phyloP scores from a whole-genome alignment of 2,888 invertebrate species.

The Notocelia uddmanniana region DNA sequence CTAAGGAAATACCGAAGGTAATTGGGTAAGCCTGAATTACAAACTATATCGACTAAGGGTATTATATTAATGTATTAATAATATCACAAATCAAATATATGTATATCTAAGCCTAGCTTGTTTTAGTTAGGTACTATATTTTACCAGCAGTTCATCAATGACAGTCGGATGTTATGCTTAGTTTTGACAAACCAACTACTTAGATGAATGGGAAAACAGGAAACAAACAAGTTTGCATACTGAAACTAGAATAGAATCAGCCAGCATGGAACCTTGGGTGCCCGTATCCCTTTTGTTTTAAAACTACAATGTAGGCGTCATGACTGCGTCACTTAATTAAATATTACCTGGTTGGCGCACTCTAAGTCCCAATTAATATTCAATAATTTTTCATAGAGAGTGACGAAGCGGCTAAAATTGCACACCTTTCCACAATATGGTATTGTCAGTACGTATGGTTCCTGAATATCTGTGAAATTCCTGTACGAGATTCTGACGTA shows the following conservation, averaged over 20 bases:
- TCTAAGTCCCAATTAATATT: conserved; percentile 89
- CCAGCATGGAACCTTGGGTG: too few species aligned
- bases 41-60: background rate
- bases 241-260: too few species aligned
- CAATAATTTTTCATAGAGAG: conserved; percentile 85
- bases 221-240: too few species aligned
- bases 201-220: too few species aligned
- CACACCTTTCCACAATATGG: conserved; percentile 89
- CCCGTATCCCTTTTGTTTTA: too few species aligned
- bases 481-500: conserved; percentile 87
- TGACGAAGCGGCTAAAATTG: conserved; percentile 82
- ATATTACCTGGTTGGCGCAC: conserved; percentile 80
- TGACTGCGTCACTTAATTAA: conserved; percentile 6
- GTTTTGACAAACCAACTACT: too few species aligned
- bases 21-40: background rate
- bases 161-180: too few species aligned
- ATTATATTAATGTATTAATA: too few species aligned
- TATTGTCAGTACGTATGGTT: conserved; percentile 86
- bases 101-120: too few species aligned
- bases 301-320: background rate
- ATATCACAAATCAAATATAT: too few species aligned
- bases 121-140: too few species aligned
- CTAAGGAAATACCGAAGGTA: conserved; percentile 1
- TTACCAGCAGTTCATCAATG: too few species aligned
- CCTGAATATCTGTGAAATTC: conserved; percentile 84